Percentiles rank a stretch among this genome's conserved stretches.
phyloP scores from a whole-genome alignment of 2,113 vertebrate species.

The Varanus salvator region DNA sequence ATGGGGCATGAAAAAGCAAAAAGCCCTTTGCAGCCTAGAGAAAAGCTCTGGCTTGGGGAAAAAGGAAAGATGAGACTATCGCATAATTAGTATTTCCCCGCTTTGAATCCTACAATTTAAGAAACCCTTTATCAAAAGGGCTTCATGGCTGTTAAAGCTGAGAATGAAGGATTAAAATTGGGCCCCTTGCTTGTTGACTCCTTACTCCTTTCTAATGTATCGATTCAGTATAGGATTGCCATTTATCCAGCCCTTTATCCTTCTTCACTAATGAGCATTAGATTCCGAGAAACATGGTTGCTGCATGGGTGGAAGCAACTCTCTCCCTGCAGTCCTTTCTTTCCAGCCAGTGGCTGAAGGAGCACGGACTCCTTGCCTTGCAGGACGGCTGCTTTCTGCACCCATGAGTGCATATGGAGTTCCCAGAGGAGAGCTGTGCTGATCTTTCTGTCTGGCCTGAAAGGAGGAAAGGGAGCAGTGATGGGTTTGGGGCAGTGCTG shows the following conservation, averaged over 20 bases:
- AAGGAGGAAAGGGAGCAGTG: background rate
- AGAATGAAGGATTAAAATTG: background rate
- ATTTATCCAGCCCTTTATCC: background rate
- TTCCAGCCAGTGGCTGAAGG: rapidly evolving
- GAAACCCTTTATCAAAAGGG: background rate
- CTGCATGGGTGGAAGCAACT: background rate
- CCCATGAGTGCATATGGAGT: background rate
- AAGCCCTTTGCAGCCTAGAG: background rate
- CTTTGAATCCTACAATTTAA: background rate
- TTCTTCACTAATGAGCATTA: rapidly evolving
- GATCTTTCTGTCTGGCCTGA: background rate
- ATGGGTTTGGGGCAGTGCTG: background rate
- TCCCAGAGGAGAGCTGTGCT: constrained; percentile 29
- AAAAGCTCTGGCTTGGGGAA: background rate
- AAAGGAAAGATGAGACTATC: background rate
- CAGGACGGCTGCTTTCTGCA: background rate
- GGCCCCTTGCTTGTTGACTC: background rate
- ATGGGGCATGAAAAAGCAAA: constrained; percentile 4
- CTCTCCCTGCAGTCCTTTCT: background rate
- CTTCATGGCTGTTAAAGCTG: constrained; percentile 29
- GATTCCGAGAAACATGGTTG: background rate
- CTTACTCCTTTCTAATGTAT: rapidly evolving
- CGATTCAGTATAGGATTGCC: background rate
- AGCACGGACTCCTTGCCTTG: rapidly evolving
- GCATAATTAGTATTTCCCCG: background rate